Evolutionary conservation across 2,113 vertebrate genomes (phyloP).

Genomic region (Phalacrocorax carbo): DNA sequence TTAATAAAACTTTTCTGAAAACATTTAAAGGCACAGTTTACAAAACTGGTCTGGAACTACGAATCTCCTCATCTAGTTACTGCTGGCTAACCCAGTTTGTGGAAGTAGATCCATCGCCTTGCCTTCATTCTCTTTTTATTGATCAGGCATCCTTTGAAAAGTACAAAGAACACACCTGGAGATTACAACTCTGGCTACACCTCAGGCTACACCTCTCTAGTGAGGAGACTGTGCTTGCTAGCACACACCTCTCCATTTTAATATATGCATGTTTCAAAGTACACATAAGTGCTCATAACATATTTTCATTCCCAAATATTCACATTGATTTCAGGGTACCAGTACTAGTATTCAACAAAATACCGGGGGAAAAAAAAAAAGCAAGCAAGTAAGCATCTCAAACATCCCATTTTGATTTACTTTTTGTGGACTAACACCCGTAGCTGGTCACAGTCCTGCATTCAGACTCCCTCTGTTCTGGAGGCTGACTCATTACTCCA

Average conservation of each 20-base stretch:
- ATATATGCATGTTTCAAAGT: background rate
- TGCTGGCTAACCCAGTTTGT: background rate
- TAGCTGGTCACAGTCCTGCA: background rate
- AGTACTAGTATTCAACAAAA: background rate
- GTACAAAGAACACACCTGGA: background rate
- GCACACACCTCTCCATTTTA: background rate
- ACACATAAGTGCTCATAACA: background rate
- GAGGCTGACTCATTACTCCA: background rate
- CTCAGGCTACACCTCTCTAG: background rate
- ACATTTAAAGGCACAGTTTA: background rate
- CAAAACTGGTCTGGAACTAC: background rate
- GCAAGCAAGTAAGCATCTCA: background rate
- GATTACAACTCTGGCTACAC: background rate
- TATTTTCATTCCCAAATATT: conserved; percentile 31
- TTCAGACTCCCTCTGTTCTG: background rate
- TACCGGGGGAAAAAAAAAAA: background rate
- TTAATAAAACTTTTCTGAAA: background rate
- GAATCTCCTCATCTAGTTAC: background rate
- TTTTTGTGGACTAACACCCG: background rate
- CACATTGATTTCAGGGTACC: background rate
- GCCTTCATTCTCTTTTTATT: background rate
- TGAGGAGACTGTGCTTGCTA: background rate
- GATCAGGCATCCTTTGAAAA: background rate
- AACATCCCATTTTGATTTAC: background rate
- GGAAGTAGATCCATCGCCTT: background rate